Base-by-base conservation (phyloP, 1,140 invertebrate species). In the Mactra quadrangularis region DNA sequence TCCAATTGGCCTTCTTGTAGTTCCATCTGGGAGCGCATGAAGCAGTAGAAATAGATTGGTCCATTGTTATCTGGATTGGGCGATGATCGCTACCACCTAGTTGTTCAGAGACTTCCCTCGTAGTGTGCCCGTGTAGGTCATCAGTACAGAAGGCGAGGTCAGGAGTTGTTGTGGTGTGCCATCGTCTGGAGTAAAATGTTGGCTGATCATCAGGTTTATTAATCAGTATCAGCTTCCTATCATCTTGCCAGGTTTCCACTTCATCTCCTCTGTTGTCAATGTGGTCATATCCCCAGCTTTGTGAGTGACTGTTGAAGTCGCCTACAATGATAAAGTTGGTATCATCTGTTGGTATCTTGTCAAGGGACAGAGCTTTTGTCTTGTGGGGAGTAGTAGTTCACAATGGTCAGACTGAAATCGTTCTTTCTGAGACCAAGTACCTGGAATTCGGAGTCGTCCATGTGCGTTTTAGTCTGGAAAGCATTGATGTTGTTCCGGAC, bases 261-360 rank as follows among this genome's bases (percentile, higher is more conserved):
- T 82, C 6, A 29, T 81, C 83, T 25, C 83, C 76, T 47, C 64
- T 52, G 13, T 27, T 50, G 52, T 82, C 53, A 29, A 85, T 41
- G 27, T 66, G 31, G 17, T 83, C 62, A 72, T 76, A 82, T 38
- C 60, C 74, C 85, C 83, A 87, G 72, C 78, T 85, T 53, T 68
- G 77, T 0, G 85, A 86, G 27, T 86, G 85, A 70, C 82, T 81
- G 76, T 84, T 84, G 60, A 81, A 84, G 75, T 85, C 84, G 29
- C 71, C 78, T n/a, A 78, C 64, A 1, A 82, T 33, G 17, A 82
- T 29, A 35, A 70, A 82, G 33, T 55, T 68, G n/a, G 33, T 76
- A 45, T 76, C 74, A 38, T 31, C 9, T 41, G 50, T 66, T 22
- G 33, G 59, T 57, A 64, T 57, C 60, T 13, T 83, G 38, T 76